Percentiles rank a stretch among this genome's conserved stretches.
These are phyloP conservation scores for Fabriciana adippe DNA, from an alignment of 2,888 invertebrate genomes.

Conservation along the genomic window DNA sequence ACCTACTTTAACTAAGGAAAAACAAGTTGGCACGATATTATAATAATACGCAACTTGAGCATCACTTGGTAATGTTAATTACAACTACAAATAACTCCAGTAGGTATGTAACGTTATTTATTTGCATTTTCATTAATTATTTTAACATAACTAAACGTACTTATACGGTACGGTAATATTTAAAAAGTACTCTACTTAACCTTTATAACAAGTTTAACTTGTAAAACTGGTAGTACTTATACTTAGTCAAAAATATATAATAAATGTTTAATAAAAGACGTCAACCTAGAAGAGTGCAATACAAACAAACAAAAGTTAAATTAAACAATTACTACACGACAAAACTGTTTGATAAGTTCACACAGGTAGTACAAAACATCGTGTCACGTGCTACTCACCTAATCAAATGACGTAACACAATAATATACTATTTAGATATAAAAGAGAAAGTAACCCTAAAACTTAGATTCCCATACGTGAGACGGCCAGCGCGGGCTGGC, in stretches of 20 bases:
- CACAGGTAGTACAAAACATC: background rate
- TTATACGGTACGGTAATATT: background rate
- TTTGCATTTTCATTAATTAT: background rate
- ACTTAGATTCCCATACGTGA: slow-evolving; percentile 8
- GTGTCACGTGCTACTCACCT: slow-evolving; percentile 24
- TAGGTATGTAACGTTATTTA: background rate
- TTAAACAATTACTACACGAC: background rate
- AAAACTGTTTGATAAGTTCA: background rate
- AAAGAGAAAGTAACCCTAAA: slow-evolving; percentile 20
- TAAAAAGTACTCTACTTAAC: too few relatives aligned
- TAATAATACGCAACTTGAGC: background rate
- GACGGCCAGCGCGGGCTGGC: slow-evolving; percentile 21
- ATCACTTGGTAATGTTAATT: background rate
- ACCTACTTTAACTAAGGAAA: too few relatives aligned
- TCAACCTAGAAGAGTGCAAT: too few relatives aligned
- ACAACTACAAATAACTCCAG: background rate
- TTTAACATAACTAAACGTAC: slow-evolving; percentile 7
- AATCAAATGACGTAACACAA: slow-evolving; percentile 22
- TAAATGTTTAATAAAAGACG: too few relatives aligned
- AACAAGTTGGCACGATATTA: too few relatives aligned
- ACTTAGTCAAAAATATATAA: too few relatives aligned
- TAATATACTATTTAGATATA: slow-evolving; percentile 13
- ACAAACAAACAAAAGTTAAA: background rate
- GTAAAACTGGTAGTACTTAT: too few relatives aligned
- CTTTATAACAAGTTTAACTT: too few relatives aligned